Evolutionary conservation across 2,888 invertebrate species (phyloP).

Genomic region (Cyclophora albipunctata): DNA sequence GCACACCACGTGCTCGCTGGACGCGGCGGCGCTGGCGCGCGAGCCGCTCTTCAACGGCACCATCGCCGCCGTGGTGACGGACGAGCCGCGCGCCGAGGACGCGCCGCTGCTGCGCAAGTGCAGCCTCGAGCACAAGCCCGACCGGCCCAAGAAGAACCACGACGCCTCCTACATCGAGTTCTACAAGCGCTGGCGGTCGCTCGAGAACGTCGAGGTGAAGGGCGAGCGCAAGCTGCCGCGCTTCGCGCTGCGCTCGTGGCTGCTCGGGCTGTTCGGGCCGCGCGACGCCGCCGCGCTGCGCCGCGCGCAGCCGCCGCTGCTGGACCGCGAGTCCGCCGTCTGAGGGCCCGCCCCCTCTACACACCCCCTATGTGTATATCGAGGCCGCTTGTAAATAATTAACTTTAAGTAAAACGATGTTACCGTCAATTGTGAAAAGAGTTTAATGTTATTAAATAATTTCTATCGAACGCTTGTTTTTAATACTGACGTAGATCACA

Average conservation of each 20-base stretch:
- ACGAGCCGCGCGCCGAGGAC: slow-evolving; percentile 54
- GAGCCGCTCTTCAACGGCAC: slow-evolving; percentile 61
- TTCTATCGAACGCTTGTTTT: slow-evolving; percentile 67
- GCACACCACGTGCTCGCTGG: slow-evolving; percentile 52
- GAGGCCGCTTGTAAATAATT: slow-evolving; percentile 70
- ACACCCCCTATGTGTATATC: slow-evolving; percentile 51
- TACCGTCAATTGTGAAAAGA: slow-evolving; percentile 75
- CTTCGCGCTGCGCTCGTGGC: slow-evolving; percentile 82
- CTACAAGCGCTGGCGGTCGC: slow-evolving; percentile 85
- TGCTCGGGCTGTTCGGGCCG: slow-evolving; percentile 83
- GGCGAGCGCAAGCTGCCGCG: slow-evolving; percentile 76
- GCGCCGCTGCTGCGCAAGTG: slow-evolving; percentile 67
- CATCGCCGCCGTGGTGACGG: slow-evolving; percentile 50
- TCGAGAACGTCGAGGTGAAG: slow-evolving; percentile 79
- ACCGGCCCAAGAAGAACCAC: slow-evolving; percentile 48
- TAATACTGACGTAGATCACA: slow-evolving; percentile 73
- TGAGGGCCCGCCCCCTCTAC: slow-evolving; percentile 29
- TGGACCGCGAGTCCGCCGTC: slow-evolving; percentile 69
- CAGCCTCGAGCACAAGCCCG: slow-evolving; percentile 53
- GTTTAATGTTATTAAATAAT: slow-evolving; percentile 76
- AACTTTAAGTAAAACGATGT: slow-evolving; percentile 75
- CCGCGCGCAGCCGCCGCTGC: slow-evolving; percentile 59
- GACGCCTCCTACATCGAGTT: slow-evolving; percentile 66
- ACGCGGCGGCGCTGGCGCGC: slow-evolving; percentile 47
- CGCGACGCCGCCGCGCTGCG: slow-evolving; percentile 72